A percentile compares a stretch with the other conserved stretches of the same genome.
Evolutionary conservation across 1,140 invertebrate genomes (phyloP).

Genomic region (Cylas formicarius): DNA sequence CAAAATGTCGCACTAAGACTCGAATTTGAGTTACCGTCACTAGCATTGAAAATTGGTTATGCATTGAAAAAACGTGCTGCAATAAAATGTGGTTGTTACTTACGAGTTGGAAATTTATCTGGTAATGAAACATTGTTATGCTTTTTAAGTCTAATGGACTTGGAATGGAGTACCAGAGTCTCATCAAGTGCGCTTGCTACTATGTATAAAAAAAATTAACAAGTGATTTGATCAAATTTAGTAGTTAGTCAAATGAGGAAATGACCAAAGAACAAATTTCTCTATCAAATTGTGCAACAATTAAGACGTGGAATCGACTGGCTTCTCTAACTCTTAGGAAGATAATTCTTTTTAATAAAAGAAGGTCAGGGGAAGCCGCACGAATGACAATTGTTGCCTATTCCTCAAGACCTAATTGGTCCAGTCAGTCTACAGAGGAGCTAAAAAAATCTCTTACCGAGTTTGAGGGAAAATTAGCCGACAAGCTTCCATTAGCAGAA

Average conservation of each 20-base stretch:
- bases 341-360: constrained; percentile 14
- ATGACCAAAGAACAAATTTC: too few species aligned
- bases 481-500: constrained; percentile 7
- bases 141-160: too few species aligned
- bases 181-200: too few species aligned
- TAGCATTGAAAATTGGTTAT: constrained; percentile 11
- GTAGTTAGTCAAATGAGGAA: constrained; percentile 4
- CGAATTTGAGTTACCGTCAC: too few species aligned
- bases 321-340: too few species aligned
- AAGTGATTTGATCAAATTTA: constrained; percentile 10
- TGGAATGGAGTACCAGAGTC: too few species aligned
- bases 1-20: too few species aligned
- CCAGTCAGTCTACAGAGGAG: too few species aligned
- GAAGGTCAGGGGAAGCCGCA: constrained; percentile 13
- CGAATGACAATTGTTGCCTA: constrained; percentile 4
- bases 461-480: constrained; percentile 9
- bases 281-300: too few species aligned
- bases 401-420: too few species aligned
- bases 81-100: constrained; percentile 6
- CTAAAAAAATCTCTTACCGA: constrained; percentile 11
- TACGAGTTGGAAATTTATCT: constrained; percentile 9
- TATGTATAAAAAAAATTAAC: constrained; percentile 8
- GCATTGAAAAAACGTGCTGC: constrained; percentile 6
- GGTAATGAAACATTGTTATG: constrained; percentile 8
- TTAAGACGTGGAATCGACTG: too few species aligned